Evolutionary conservation across 2,888 invertebrate genomes (phyloP), one percentile per base, ranked within the genome.

Genomic region (Apamea sordens): DNA sequence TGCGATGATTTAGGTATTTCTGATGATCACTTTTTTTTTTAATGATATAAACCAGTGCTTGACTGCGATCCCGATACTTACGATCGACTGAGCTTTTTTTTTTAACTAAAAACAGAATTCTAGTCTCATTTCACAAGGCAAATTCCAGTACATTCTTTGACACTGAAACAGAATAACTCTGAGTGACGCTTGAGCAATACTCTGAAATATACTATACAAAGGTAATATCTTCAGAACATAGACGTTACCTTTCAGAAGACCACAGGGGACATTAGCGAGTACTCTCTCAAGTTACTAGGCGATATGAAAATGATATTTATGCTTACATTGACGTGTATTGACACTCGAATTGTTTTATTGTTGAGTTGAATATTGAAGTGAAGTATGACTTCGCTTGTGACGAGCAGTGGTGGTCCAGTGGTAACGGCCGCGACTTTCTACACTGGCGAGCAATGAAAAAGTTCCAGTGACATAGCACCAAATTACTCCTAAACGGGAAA

Each of bases 181-280:
- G 59, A 63, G 64, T 73, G 76, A 63, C 61, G 77, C 18, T 79
- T 73, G 72, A 76, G 44, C 21, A 69, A 79, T 79, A 75, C 70
- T 82, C 73, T 70, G 73, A 77, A 81, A 84, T 36, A 15, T 78
- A 47, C 21, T 65, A 1, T 24, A 82, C 77, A 87, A 80, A 86
- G 76, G 76, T 68, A 67, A 76, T 76, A 80, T 36, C 64, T 32
- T 68, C 64, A 13, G 24, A 67, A 32, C 18, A 6, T 32, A 73
- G 77, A 77, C 64, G 61, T 56, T 53, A 59, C 77, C 75, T 72
- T 76, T 73, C 69, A 32, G 63, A 63, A 47, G 6, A 74, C 67
- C 89, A 65, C 86, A 28, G 21, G 89, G 89, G 89, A 89, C 79
- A 88, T 86, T 86, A 84, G 68, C 70, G n/a, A 70, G 64, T 5